These are phyloP conservation scores for Poecilobothrus nobilitatus DNA, from an alignment of 2,888 invertebrate species.

Conservation along the genomic window DNA sequence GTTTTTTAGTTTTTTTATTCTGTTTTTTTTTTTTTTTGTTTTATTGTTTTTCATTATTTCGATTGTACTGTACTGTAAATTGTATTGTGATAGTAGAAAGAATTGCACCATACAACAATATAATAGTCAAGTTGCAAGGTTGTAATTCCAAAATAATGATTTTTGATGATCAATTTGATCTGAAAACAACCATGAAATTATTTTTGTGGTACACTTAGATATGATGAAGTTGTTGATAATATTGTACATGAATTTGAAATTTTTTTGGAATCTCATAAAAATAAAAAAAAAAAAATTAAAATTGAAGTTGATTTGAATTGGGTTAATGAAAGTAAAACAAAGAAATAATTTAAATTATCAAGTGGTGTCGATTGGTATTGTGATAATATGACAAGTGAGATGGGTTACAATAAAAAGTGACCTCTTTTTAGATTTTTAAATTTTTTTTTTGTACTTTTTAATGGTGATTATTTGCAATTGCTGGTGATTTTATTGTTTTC, in stretches of 20 bases:
- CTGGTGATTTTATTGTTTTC: no score
- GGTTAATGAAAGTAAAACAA: constrained; percentile 6
- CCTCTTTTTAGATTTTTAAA: no score
- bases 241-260: neutral
- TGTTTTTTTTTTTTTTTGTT: neutral
- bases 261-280: no score
- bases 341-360: neutral
- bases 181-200: no score
- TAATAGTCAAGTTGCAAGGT: neutral
- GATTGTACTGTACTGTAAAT: no score
- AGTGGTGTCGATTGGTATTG: neutral
- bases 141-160: neutral
- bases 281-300: no score
- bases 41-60: neutral
- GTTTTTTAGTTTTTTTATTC: neutral
- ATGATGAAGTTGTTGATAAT: neutral
- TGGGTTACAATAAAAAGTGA: no score
- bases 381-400: neutral
- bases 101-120: no score
- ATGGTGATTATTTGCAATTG: no score
- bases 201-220: no score
- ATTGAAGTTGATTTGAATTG: neutral
- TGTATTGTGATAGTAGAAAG: no score
- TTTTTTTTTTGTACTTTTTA: no score
- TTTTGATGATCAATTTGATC: neutral